These are phyloP conservation scores for Siniperca scherzeri DNA, from an alignment of 2,797 vertebrate species.

Conservation along the genomic window DNA sequence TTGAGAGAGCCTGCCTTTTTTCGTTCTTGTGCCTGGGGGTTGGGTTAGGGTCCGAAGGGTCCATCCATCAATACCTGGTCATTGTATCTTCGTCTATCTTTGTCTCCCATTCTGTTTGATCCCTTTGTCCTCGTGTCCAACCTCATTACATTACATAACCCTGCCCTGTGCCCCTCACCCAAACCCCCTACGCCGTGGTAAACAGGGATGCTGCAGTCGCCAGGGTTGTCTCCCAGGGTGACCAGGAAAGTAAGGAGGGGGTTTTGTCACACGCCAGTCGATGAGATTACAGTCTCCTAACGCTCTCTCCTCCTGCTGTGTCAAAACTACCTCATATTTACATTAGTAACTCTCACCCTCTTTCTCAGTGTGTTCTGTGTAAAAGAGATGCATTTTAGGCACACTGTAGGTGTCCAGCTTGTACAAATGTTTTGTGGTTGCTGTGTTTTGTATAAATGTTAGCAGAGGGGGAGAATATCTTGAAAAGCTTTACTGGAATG, in stretches of 20 bases:
- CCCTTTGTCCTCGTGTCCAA: conserved; percentile 65
- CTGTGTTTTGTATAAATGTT: conserved; percentile 60
- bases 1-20: conserved; percentile 75
- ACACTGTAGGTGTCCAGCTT: conserved; percentile 40
- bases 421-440: conserved; percentile 46
- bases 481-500: conserved; percentile 69
- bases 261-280: conserved; percentile 39
- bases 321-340: conserved; percentile 40
- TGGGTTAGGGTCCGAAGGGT: conserved; percentile 67
- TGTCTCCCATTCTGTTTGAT: conserved; percentile 86
- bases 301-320: neutral
- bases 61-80: conserved; percentile 80
- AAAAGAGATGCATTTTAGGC: conserved; percentile 47
- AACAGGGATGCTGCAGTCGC: conserved; percentile 46
- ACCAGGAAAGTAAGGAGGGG: conserved; percentile 29
- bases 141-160: conserved; percentile 80
- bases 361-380: conserved; percentile 9
- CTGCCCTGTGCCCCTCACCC: conserved; percentile 51
- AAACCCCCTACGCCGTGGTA: conserved; percentile 27
- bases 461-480: conserved; percentile 55
- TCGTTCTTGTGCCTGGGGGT: conserved; percentile 72
- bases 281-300: conserved; percentile 38
- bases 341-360: conserved; percentile 26
- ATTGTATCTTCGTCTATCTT: conserved; percentile 82
- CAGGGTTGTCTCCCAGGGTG: conserved; percentile 48